Evolutionary conservation across 2,113 vertebrate genomes (phyloP), one percentile per base, ranked within the genome.

Genomic region (Esox niger): DNA sequence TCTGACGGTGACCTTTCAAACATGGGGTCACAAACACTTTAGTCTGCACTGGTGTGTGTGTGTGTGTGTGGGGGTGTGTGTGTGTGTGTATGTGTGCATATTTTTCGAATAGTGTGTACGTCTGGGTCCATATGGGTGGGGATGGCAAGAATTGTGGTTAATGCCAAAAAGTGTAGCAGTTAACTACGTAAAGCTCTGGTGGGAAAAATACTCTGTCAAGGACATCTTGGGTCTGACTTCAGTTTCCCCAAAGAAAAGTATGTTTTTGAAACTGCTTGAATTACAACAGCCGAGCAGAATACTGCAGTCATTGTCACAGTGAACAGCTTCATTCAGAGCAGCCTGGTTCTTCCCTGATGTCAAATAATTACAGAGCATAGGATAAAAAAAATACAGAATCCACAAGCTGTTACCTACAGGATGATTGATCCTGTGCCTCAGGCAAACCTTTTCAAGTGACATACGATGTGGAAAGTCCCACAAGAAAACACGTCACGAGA

Each of bases 11-110:
- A 81, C 82, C 87, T 72, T 33, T 76, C 64, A 65, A 84, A 82
- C 75, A 71, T 27, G 62, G 57, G 81, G 82, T 83, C 86, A 82
- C 83, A 89, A 90, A 90, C 83, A 88, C 82, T 83, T 6, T 68
- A 21, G 26, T 69, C 7, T 31, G 56, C 21, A 35, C n/a, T 8
- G 23, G 56, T 49, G 32, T 66, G 46, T 54, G 26, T 54, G 62
- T 64, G 38, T 26, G 27, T 62, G 30, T 29, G 49, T 46, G 43
- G 20, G 25, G 49, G 25, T 52, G 46, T 77, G 71, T 52, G 62
- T 64, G 35, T 26, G 27, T 62, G 30, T 29, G 49, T 46, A 26
- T 29, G 25, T 64, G 25, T 67, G 61, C 68, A 69, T 62, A 61
- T 46, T 49, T 55, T 30, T 29, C 59, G n/a, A 15, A 9, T 3